Evolutionary conservation across 1,140 invertebrate species (phyloP).

Genomic region (Drosophila dunni): DNA sequence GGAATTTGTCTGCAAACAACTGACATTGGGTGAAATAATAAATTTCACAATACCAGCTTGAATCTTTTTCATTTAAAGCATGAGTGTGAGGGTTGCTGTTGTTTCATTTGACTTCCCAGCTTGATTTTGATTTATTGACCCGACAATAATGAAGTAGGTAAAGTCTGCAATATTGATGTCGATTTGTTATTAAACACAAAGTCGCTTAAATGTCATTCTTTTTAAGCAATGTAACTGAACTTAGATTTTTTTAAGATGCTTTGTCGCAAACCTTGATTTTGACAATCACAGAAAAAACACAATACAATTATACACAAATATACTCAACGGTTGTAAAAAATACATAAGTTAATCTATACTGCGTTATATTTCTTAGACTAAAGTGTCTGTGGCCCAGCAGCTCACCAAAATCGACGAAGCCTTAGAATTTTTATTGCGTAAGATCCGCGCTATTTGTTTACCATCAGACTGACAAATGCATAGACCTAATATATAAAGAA

Average conservation of each 20-base stretch:
- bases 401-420: slow-evolving; percentile 10
- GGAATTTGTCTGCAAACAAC: slow-evolving; percentile 47
- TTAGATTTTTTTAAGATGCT: background rate
- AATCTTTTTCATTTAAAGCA: slow-evolving; percentile 74
- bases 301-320: no score
- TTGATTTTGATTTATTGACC: slow-evolving; percentile 77
- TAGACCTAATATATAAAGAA: slow-evolving; percentile 55
- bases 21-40: slow-evolving; percentile 52
- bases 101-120: slow-evolving; percentile 64
- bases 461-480: slow-evolving; percentile 51
- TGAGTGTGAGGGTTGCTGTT: slow-evolving; percentile 46
- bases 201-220: slow-evolving; percentile 3
- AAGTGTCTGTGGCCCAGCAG: slow-evolving; percentile 40
- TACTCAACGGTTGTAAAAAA: no score
- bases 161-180: slow-evolving; percentile 68
- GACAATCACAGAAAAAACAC: slow-evolving; percentile 65
- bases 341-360: no score
- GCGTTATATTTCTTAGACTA: slow-evolving; percentile 15
- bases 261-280: background rate
- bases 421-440: slow-evolving; percentile 30
- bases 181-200: slow-evolving; percentile 55
- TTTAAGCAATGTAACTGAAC: background rate
- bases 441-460: slow-evolving; percentile 74
- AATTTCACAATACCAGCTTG: slow-evolving; percentile 58
- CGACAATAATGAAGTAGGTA: slow-evolving; percentile 41